Evolutionary conservation across 2,797 vertebrate genomes (phyloP).

Genomic region (Acridotheres tristis): DNA sequence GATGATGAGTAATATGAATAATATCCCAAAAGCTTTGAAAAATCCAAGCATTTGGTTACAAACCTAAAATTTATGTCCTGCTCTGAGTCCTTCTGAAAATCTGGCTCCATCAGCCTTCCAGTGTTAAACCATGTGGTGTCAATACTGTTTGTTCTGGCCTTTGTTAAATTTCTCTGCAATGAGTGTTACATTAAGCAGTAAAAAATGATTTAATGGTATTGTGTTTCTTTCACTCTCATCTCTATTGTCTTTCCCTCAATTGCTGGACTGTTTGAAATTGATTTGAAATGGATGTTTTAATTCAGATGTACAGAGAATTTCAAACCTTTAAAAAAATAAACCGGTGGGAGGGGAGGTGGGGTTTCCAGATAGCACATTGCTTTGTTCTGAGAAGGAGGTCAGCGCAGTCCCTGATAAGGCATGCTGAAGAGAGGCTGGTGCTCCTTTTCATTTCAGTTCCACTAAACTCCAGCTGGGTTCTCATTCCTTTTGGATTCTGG

Average conservation of each 20-base stretch:
- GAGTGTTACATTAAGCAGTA: slow-evolving; percentile 1
- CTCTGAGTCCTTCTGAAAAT: background rate
- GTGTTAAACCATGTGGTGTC: background rate
- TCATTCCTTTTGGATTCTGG: background rate
- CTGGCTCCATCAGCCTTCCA: background rate
- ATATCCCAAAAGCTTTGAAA: background rate
- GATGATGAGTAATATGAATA: background rate
- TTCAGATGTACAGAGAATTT: background rate
- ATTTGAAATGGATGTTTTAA: background rate
- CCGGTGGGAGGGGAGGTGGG: background rate
- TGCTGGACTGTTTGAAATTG: background rate
- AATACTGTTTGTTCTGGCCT: background rate
- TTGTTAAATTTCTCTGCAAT: background rate
- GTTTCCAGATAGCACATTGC: background rate
- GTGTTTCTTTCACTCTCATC: background rate
- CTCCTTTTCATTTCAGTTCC: slow-evolving; percentile 21
- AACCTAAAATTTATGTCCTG: background rate
- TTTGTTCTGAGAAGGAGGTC: slow-evolving; percentile 3
- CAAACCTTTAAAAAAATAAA: background rate
- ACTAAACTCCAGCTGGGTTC: background rate
- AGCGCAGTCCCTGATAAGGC: background rate
- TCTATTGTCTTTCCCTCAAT: background rate
- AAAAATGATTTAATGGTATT: slow-evolving; percentile 46
- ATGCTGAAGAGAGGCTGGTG: background rate
- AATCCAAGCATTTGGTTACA: background rate